Base-by-base conservation (phyloP, 1,140 invertebrate genomes). In the Trichomalopsis sarcophagae region DNA sequence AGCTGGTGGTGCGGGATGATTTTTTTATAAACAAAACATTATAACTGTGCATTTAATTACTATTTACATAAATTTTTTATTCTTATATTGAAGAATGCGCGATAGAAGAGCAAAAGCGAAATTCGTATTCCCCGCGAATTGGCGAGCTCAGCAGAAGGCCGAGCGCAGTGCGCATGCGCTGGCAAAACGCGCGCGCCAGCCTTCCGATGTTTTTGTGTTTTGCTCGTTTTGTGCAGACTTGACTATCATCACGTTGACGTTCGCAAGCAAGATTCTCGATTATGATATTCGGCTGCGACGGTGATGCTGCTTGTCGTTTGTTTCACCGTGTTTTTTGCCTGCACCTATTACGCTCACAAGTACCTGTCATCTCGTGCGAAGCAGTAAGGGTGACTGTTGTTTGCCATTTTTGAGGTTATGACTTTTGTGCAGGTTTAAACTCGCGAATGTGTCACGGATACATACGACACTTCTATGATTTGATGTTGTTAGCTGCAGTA, bases 371-470 rank as follows among this genome's bases (percentile, higher is more conserved):
- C 17, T 7, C 36, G 11, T 33, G 13, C 1, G 17, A 27, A 75
- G 21, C 21, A 55, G 82, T 71, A 77, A 84, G 76, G 21, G 7
- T 66, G 40, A 75, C 9, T 23, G n/a, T 33, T 80, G 4, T 78
- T n/a, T 73, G 5, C 1, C 9, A 36, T n/a, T 10, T 85, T 85
- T 81, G 71, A 85, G 84, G 84, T 85, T 85, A 84, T 76, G 17
- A 3, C 21, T 55, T 27, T 6, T 62, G 10, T 78, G 27, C 76
- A 78, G 6, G 76, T 78, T 78, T 30, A 62, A 66, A 78, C 50
- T 62, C 30, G 23, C 10, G 1, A 23, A 7, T 55, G 11, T 55
- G 11, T 2, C 13, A 55, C 17, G 13, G 9, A 55, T 21, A 55
- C 5, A 55, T 55, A 55, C 3, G 13, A 55, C 11, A 55, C 50